Conservation (phyloP, 2,797 vertebrate genomes). For the Accipiter minullus region DNA sequence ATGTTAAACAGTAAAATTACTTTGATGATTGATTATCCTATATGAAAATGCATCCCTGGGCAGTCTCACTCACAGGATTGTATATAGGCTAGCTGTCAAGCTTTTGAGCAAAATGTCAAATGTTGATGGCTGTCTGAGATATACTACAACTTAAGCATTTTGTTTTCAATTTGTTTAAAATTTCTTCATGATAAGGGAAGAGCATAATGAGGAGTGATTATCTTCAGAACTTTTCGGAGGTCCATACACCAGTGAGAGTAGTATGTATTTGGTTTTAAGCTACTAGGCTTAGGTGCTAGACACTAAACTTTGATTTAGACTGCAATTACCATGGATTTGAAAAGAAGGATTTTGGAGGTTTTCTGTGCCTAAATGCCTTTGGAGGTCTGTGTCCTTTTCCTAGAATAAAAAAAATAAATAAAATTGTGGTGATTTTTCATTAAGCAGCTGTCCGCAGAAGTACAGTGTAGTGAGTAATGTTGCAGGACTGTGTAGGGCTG, state of each 20-base stretch:
- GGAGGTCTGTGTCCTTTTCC: background rate
- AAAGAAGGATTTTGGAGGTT: background rate
- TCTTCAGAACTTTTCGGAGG: background rate
- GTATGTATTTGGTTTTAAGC: background rate
- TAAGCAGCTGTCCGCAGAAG: background rate
- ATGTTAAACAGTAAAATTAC: background rate
- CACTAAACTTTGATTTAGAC: background rate
- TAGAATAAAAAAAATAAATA: background rate
- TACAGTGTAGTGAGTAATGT: background rate
- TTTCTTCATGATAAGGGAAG: background rate
- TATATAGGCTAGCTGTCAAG: background rate
- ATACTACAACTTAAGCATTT: background rate
- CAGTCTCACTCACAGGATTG: background rate
- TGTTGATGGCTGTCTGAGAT: background rate
- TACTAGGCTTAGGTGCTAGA: background rate
- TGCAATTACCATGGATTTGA: background rate
- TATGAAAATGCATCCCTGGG: background rate
- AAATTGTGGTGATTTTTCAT: background rate
- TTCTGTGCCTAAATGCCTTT: background rate
- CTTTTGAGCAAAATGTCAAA: background rate
- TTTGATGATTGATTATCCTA: background rate
- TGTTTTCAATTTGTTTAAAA: conserved; percentile 1
- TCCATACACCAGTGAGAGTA: background rate
- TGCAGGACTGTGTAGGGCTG: background rate
- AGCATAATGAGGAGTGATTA: background rate